These are phyloP conservation scores for Calliopum simillimum DNA, from an alignment of 2,888 invertebrate genomes.

Conservation along the genomic window DNA sequence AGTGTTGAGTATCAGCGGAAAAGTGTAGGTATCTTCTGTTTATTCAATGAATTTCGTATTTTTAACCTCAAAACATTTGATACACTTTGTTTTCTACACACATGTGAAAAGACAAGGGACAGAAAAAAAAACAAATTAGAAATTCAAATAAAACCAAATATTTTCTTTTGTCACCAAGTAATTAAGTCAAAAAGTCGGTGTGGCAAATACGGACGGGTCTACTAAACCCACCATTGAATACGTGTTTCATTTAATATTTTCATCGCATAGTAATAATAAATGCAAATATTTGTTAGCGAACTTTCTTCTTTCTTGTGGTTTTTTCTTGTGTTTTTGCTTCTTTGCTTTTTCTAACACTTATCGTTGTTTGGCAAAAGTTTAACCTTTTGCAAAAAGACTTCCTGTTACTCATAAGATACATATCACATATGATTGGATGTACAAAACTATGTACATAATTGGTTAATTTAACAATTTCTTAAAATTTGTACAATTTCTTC, in stretches of 20 bases:
- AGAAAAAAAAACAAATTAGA: constrained; percentile 20
- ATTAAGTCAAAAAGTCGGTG: constrained; percentile 42
- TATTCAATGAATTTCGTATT: constrained; percentile 12
- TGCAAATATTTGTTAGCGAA: constrained; percentile 11
- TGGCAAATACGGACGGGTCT: too few relatives aligned
- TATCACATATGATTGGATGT: too few relatives aligned
- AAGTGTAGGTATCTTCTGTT: too few relatives aligned
- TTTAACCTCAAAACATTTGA: constrained; percentile 14
- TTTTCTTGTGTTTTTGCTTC: not conserved
- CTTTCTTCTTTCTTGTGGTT: not conserved
- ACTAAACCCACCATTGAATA: too few relatives aligned
- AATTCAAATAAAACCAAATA: constrained; percentile 32
- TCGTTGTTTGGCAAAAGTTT: too few relatives aligned
- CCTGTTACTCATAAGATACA: too few relatives aligned
- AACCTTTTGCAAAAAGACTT: too few relatives aligned
- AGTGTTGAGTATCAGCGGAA: not conserved
- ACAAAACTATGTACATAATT: too few relatives aligned
- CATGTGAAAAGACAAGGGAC: constrained; percentile 16
- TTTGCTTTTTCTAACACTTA: too few relatives aligned
- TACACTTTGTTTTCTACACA: constrained; percentile 22
- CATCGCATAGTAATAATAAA: constrained; percentile 16
- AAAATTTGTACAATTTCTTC: too few relatives aligned
- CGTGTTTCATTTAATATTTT: not conserved
- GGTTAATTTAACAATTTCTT: too few relatives aligned
- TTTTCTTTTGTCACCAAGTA: constrained; percentile 28